Evolutionary conservation across 64 coral and sea anemone genomes (phyloP), one percentile per base, ranked within the genome.

Genomic region (Montipora cactus): DNA sequence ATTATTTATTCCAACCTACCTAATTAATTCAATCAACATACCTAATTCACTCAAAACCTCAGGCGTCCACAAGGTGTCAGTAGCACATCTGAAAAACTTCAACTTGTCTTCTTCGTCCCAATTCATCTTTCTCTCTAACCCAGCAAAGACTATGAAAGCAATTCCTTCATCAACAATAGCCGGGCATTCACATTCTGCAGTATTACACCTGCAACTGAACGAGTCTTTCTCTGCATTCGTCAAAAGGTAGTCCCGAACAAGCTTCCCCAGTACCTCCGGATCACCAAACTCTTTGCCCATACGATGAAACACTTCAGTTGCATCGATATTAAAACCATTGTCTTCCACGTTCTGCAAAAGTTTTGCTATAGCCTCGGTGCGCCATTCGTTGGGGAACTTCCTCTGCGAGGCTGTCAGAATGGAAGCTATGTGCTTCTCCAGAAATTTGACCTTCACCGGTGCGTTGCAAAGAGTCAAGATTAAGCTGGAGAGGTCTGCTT

Each of bases 121-220:
- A 20, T 92, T 87, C 67, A 99, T 82, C 86, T 94, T 99, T 64
- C 95, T 94, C 47, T 96, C 88, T 57, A 99, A 69, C 5, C 90
- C 89, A 53, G 95, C 92, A 59, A 99, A 99, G 45, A 99, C 77
- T 44, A 99, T 96, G 84, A 94, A 99, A 37, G 98, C 98, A 52
- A 99, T 52, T 8, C 98, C 98, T 53, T 99, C 98, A 61, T 99
- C 98, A 8, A 95, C 95, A 58, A 84, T 79, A 23, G 96, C 92
- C 15, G 95, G 89, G 13, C 98, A 99, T n/a, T 94, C 89, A 49
- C 98, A 99, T 70, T 99, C 98, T 2, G 92, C 74, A 5, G 98
- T 99, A 72, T 87, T 99, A 58, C 98, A 99, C 59, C 98, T 88
- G 47, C 98, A 99, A 21, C 74, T 91, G 67, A 99, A 96, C 10